Base-by-base conservation (phyloP, 2,888 invertebrate species). In the Agonopterix alstromeriana region DNA sequence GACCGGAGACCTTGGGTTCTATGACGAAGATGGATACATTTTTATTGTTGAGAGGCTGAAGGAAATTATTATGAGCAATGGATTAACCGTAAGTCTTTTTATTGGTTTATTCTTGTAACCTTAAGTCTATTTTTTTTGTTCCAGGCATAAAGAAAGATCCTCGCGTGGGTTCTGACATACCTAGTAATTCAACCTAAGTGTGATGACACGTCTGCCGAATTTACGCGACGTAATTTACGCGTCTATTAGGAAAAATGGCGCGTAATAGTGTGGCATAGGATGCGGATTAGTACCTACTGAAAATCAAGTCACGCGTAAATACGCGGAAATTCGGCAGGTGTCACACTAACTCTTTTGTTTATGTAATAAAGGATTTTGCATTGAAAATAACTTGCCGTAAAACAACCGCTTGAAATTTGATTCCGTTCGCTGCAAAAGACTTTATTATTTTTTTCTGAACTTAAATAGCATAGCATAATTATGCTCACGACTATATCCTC, bases 1-100 rank as follows among this genome's bases (percentile, higher is more conserved):
- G 57, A 77, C 80, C 4, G 80, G 80, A 35, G 80, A 80, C 52
- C 58, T 79, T 48, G 80, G 80, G n/a, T 80, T 74, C 62, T 80
- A 75, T 54, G 78, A 81, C 43, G 67, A 76, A 8, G 81, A 81
- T 48, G 56, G 60, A 57, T 80, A 77, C 53, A 72, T 80, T 52
- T 77, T 58, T 50, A 74, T 80, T 14, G 69, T 79, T 1, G 78
- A 74, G 36, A 71, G 81, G 49, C 54, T 80, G 11, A 81, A 75
- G 47, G 79, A 81, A 53, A 69, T 79, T 35, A 73, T 79, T 36
- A 11, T 56, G 2, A 73, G 71, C 48, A 61, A 71, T 27, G 81
- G 79, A 35, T 61, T 64, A 52, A 74, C 79, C 58, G 81, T 82
- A 58, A 54, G 60, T 53, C 10, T 36, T 36, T 36, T 36, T 2